Conservation (phyloP, 2,113 vertebrate genomes). For the Cricetomys ansorgei region DNA sequence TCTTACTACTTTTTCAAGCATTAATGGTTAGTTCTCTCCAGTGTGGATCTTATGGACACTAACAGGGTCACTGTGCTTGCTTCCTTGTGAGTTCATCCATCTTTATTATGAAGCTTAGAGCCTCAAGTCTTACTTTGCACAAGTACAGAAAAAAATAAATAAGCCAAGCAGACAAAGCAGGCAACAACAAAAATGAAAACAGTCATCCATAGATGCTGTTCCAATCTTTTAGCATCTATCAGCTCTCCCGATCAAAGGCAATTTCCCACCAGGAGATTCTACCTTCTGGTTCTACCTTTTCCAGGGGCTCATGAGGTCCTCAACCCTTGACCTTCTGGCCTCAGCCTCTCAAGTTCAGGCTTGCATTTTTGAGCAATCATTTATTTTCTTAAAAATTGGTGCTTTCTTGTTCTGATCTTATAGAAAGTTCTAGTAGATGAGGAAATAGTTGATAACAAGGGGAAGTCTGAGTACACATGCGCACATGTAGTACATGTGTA, state of each 20-base stretch:
- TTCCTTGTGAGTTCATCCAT: background rate
- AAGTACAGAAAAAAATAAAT: background rate
- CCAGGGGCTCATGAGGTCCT: background rate
- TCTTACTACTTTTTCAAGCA: background rate
- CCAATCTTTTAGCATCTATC: conserved; percentile 24
- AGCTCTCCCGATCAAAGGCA: conserved; percentile 43
- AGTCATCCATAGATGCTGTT: background rate
- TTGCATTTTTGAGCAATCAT: background rate
- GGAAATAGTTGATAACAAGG: background rate
- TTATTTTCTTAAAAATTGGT: background rate
- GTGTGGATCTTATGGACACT: background rate
- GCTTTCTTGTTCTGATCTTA: background rate
- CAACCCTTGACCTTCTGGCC: background rate
- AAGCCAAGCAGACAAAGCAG: conserved; percentile 7
- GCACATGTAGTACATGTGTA: background rate
- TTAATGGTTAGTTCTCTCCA: background rate
- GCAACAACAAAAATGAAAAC: conserved; percentile 23
- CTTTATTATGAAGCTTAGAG: background rate
- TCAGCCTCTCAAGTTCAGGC: background rate
- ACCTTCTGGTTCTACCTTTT: conserved; percentile 41
- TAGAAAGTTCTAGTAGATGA: background rate
- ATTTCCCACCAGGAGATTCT: background rate
- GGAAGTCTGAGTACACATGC: background rate
- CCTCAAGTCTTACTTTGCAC: conserved; percentile 38
- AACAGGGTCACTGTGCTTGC: background rate